Conservation (phyloP, 2,113 vertebrate species). For the Bos javanicus region DNA sequence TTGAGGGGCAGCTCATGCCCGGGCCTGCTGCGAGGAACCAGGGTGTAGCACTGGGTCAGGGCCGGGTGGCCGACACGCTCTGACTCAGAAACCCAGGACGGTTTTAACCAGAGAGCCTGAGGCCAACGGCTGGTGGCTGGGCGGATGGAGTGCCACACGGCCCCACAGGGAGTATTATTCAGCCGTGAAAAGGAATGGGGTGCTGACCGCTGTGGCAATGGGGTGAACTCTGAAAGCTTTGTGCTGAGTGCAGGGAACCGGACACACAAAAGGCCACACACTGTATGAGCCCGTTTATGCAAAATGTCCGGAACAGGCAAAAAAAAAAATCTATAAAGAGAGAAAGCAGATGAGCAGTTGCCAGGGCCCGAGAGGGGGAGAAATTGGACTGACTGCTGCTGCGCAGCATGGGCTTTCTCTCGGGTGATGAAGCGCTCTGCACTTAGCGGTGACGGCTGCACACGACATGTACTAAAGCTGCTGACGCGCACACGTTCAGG, state of each 20-base stretch:
- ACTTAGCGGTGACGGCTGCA: not conserved
- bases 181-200: not conserved
- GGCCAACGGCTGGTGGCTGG: too few relatives aligned
- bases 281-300: not conserved
- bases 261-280: not conserved
- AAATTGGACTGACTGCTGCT: too few relatives aligned
- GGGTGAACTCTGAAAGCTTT: not conserved
- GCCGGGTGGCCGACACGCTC: too few relatives aligned
- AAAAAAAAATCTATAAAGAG: not conserved
- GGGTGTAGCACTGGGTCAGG: rapidly evolving
- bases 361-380: not conserved
- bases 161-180: not conserved
- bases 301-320: not conserved
- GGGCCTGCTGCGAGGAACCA: rapidly evolving
- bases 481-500: too few relatives aligned
- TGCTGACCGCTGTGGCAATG: rapidly evolving
- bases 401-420: not conserved
- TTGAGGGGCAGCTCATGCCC: not conserved
- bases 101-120: not conserved
- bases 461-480: not conserved
- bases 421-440: too few relatives aligned
- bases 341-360: not conserved
- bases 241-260: too few relatives aligned
- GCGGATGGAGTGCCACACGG: rapidly evolving
- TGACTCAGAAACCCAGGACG: not conserved